phyloP scores from a whole-genome alignment of 2,797 vertebrate genomes.

The Tokudaia muenninki region DNA sequence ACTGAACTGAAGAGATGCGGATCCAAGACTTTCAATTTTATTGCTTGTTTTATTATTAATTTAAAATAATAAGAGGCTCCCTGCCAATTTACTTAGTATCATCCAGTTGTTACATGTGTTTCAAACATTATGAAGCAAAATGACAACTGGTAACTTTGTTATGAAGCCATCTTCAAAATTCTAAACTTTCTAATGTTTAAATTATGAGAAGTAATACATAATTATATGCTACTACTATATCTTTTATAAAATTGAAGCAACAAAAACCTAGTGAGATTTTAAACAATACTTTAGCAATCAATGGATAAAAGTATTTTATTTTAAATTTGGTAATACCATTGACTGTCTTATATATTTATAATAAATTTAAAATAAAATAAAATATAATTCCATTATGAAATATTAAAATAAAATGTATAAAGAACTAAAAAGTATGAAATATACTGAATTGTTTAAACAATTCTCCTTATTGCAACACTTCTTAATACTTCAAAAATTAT shows the following conservation, averaged over 20 bases:
- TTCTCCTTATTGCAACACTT: neutral
- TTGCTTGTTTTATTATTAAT: neutral
- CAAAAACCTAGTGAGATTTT: neutral
- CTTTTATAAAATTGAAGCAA: neutral
- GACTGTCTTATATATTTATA: no score
- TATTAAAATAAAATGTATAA: neutral
- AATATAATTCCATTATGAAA: neutral
- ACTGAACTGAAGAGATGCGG: neutral
- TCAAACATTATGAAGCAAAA: neutral
- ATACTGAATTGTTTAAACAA: neutral
- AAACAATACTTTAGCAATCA: neutral
- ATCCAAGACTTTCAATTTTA: neutral
- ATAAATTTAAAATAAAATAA: neutral
- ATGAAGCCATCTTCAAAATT: neutral
- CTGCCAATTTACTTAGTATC: neutral
- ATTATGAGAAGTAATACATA: neutral
- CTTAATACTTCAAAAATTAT: neutral
- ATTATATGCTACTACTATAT: neutral
- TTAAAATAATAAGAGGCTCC: neutral
- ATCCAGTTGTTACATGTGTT: neutral
- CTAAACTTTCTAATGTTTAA: neutral
- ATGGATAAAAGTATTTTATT: neutral
- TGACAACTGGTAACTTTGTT: neutral
- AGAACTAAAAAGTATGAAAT: neutral
- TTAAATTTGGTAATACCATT: no score